Evolutionary conservation across 2,888 invertebrate species (phyloP), one percentile per base, ranked within the genome.

Genomic region (Apodemia hepburni): DNA sequence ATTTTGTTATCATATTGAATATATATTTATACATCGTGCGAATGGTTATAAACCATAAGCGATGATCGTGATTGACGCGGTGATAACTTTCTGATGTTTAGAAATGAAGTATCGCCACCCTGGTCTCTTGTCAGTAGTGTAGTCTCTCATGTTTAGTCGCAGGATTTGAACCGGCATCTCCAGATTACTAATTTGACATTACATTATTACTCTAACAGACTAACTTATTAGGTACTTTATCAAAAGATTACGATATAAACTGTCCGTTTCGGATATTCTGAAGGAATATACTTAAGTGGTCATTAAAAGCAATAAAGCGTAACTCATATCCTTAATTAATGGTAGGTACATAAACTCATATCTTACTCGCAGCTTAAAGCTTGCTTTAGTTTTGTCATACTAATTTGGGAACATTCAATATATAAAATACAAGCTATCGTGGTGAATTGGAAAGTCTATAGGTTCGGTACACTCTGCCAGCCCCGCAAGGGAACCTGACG

Each of bases 1-100:
- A 71, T 67, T 71, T 67, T 60, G 63, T 69, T 66, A 4, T 62
- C 62, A 45, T 64, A 57, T 64, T 54, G 22, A 54, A 54, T 54
- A 54, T 54, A 12, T 54, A 54, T 5, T 33, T 9, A 15, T 42
- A 15, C 18, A 15, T 27, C 22, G 47, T 17, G 47, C 7, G 3
- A 9, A 8, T 7, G 0, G 54, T 54, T 54, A n/a, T n/a, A n/a
- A n/a, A n/a, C n/a, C 15, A 18, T 54, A 22, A 22, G 3, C 27
- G 27, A 54, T 54, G 27, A 27, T 6, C 5, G 27, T 27, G 27
- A 54, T 27, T 27, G 18, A 27, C 12, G 22, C 54, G 12, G 11
- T 54, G 15, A 15, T 42, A 9, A 33, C 9, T 33, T 33, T 33
- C 33, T 33, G 33, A 33, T 33, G 9, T 33, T 33, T 33, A 9